Evolutionary conservation across 2,888 invertebrate genomes (phyloP).

Genomic region (Ligdia adustata): DNA sequence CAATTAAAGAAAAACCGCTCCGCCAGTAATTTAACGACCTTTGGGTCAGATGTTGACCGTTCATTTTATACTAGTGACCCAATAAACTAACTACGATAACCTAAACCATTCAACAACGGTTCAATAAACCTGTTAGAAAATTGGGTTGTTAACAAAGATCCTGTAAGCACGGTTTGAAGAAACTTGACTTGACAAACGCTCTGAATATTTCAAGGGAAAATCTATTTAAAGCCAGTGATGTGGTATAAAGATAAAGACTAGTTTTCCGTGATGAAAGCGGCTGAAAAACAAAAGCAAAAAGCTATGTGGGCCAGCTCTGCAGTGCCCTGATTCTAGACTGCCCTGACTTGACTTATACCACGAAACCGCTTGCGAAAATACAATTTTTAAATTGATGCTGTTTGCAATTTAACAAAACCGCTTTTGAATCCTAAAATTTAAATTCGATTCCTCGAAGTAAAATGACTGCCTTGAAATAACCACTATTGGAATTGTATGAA

Average conservation of each 20-base stretch:
- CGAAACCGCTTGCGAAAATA: constrained; percentile 37
- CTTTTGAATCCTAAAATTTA: background rate
- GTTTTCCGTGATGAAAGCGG: constrained; percentile 50
- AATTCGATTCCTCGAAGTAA: background rate
- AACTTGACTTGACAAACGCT: constrained; percentile 23
- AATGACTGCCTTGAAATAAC: background rate
- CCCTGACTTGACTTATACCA: constrained; percentile 49
- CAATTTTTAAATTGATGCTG: constrained; percentile 31
- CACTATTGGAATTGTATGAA: constrained; percentile 21
- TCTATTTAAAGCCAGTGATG: constrained; percentile 38
- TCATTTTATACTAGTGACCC: constrained; percentile 16
- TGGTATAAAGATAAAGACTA: constrained; percentile 45
- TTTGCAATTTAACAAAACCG: constrained; percentile 1
- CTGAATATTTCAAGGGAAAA: constrained; percentile 35
- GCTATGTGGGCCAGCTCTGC: constrained; percentile 73
- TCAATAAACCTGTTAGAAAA: constrained; percentile 19
- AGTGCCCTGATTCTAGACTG: constrained; percentile 70
- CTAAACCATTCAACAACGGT: background rate
- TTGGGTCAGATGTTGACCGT: constrained; percentile 33
- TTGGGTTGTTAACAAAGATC: constrained; percentile 20
- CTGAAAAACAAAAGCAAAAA: constrained; percentile 51
- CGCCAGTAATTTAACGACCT: constrained; percentile 25
- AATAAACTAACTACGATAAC: constrained; percentile 7
- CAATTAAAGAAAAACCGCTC: constrained; percentile 37
- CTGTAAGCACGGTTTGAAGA: constrained; percentile 25